Evolutionary conservation across 2,113 vertebrate species (phyloP), one percentile per base, ranked within the genome.

Genomic region (Lophius piscatorius): DNA sequence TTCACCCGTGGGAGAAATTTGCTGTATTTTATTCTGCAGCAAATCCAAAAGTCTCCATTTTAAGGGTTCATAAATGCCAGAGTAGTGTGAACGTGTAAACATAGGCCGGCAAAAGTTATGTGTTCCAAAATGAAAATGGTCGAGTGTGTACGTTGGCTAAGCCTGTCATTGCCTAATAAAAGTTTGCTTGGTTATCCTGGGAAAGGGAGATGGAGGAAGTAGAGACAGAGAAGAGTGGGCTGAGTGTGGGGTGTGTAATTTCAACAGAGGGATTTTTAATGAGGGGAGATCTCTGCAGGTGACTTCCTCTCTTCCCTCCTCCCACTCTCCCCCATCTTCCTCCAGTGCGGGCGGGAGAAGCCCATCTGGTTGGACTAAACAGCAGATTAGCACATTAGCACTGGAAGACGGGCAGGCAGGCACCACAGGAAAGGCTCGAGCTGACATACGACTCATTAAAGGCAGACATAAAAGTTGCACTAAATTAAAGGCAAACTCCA

Each of bases 341-440:
- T 36, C 55, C 36, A 47, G 29, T 17, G 6, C 80, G 21, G 61
- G 71, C 9, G 51, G 60, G 48, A n/a, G 51, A 39, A 88, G 90
- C 82, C 93, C 88, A 94, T 89, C 94, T 95, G 92, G 93, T 95
- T 93, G 91, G 87, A 92, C 93, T 91, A 95, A 95, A 93, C 91
- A 94, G 93, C 91, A 95, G 93, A 96, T 96, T 98, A 96, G 92
- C 96, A 95, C 94, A 95, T 95, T 95, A 96, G 93, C 94, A 91
- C 94, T 93, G 82, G 47, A 79, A 63, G 68, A 71, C 55, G 26
- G 66, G 73, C 67, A 76, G 51, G 69, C 82, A 62, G 69, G 74
- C 80, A 69, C 74, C 60, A 13, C 36, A 21, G 61, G 68, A 79
- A 83, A 76, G 63, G 29, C 78, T 68, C 33, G 0, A 48, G 73